Percentiles rank a stretch among this genome's conserved stretches.
These are phyloP conservation scores for Amphiprion clarkii DNA, from an alignment of 2,797 vertebrate species.

Conservation along the genomic window DNA sequence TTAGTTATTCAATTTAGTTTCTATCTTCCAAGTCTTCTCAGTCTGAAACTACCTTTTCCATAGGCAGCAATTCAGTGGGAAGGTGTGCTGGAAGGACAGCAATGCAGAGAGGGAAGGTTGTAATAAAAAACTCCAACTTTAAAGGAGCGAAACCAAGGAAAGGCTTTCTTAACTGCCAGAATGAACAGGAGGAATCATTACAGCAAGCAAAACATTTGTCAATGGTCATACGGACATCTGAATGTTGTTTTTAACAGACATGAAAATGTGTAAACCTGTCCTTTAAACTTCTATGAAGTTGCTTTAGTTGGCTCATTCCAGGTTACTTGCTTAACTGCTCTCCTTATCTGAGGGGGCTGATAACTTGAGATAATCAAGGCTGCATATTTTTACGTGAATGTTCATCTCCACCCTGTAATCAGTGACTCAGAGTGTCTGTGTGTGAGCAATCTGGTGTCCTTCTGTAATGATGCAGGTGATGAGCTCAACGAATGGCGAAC, in stretches of 20 bases:
- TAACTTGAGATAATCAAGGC: not conserved
- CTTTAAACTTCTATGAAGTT: conserved; percentile 28
- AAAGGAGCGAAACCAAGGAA: not conserved
- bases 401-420: conserved; percentile 24
- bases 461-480: conserved; percentile 87
- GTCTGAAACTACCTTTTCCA: too few species aligned
- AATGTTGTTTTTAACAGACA: not conserved
- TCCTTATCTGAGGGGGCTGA: conserved; percentile 7
- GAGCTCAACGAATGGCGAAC: conserved; percentile 97
- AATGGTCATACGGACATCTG: not conserved
- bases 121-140: not conserved
- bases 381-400: conserved; percentile 23
- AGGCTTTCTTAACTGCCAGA: not conserved
- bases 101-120: not conserved
- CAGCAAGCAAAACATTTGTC: conserved; percentile 12
- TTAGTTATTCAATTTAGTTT: not conserved
- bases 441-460: conserved; percentile 36
- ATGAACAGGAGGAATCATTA: conserved; percentile 11
- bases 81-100: not conserved
- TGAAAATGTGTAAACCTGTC: conserved; percentile 9
- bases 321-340: conserved; percentile 7
- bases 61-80: too few species aligned
- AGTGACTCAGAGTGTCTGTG: not conserved
- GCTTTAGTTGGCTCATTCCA: conserved; percentile 33
- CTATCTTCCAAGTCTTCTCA: too few species aligned